A percentile compares a stretch with the other conserved stretches of the same genome.
These are phyloP conservation scores for Lophura nycthemera DNA, from an alignment of 2,113 vertebrate species.

Conservation along the genomic window DNA sequence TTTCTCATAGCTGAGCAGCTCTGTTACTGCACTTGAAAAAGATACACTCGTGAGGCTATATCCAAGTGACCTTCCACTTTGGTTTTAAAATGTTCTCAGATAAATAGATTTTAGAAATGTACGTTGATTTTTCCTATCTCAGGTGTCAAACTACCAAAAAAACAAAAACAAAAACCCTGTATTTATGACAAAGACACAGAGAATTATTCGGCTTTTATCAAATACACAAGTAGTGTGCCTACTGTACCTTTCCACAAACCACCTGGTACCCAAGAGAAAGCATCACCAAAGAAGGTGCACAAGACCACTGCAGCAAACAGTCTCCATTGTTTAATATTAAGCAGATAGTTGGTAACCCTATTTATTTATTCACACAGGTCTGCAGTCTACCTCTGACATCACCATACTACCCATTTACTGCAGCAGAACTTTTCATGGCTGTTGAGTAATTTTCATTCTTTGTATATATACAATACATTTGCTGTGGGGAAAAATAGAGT, in stretches of 20 bases:
- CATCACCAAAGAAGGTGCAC: neutral
- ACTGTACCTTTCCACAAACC: neutral
- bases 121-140: neutral
- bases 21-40: neutral
- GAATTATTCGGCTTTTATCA: neutral
- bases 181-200: neutral
- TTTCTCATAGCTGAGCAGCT: neutral
- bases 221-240: neutral
- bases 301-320: neutral
- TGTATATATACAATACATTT: neutral
- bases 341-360: neutral
- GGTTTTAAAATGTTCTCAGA: neutral
- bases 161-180: neutral
- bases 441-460: neutral
- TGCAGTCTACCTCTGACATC: neutral
- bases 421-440: neutral
- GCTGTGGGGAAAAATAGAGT: neutral
- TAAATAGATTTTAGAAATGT: neutral
- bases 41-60: fast-evolving
- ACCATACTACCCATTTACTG: neutral
- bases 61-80: neutral
- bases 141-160: neutral
- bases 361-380: slow-evolving; percentile 12
- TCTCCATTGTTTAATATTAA: slow-evolving; percentile 15
- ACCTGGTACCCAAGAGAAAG: neutral